Conservation (phyloP, 2,888 invertebrate species). For the Cephalotes varians region DNA sequence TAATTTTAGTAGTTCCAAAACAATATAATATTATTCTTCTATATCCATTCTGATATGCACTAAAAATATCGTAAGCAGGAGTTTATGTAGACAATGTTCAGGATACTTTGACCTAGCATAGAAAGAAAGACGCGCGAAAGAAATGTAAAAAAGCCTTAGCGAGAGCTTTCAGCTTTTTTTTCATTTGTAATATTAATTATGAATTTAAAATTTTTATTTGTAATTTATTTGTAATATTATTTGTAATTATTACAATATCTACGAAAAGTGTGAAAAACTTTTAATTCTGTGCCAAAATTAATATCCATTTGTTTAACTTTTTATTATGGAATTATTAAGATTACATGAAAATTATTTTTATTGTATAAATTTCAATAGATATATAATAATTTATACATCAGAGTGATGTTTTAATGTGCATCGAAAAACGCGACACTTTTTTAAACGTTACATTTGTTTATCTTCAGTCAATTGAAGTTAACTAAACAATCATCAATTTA, state of each 20-base stretch:
- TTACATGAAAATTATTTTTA: not conserved
- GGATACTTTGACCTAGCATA: not conserved
- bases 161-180: not conserved
- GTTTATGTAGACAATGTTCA: not conserved
- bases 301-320: not conserved
- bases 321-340: not conserved
- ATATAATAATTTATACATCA: not conserved
- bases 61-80: not conserved
- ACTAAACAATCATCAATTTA: not conserved
- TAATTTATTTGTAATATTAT: not conserved
- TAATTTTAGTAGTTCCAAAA: not conserved
- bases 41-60: not conserved
- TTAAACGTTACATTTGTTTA: not conserved
- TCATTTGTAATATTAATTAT: not conserved
- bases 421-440: not conserved
- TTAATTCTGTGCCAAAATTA: not conserved
- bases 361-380: not conserved
- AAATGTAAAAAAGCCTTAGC: not conserved
- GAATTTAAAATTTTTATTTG: not conserved
- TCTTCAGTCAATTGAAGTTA: not conserved
- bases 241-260: too few relatives aligned
- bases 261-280: not conserved
- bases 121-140: not conserved
- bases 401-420: not conserved
- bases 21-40: not conserved